Conservation (phyloP, 2,113 vertebrate genomes). For the Sarotherodon lohbergeri region DNA sequence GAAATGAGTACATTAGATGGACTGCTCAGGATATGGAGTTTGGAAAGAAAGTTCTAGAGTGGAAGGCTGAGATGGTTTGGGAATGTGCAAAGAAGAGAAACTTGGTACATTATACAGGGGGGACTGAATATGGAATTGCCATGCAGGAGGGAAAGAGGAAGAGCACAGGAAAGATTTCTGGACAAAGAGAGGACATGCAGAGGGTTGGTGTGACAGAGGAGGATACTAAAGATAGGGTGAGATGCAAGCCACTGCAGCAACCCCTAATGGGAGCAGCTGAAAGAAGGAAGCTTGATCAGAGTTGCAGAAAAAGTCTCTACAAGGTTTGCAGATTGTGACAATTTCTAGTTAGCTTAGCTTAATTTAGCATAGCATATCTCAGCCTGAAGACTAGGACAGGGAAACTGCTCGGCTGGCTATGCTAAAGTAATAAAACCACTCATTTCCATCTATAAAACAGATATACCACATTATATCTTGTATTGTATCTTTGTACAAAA, state of each 20-base stretch:
- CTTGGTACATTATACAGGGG: background rate
- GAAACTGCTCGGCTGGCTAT: accelerated
- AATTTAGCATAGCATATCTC: background rate
- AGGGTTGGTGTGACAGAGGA: background rate
- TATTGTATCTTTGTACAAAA: too few species aligned
- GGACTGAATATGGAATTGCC: background rate
- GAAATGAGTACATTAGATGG: background rate
- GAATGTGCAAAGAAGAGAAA: background rate
- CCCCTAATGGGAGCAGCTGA: background rate
- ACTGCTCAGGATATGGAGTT: background rate
- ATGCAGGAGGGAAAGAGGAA: background rate
- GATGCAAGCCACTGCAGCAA: background rate
- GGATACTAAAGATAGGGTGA: background rate
- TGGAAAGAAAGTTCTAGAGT: background rate
- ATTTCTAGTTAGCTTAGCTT: background rate
- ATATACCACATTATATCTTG: background rate
- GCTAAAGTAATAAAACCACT: background rate
- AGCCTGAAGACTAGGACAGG: background rate
- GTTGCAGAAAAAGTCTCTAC: background rate
- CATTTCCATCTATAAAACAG: background rate
- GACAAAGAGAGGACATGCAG: background rate
- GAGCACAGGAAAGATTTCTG: background rate
- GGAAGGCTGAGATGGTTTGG: background rate
- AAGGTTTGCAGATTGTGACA: background rate
- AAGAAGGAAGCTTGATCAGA: background rate